Evolutionary conservation across 37 sponge, comb jelly and placozoan genomes (phyloP), one percentile per base, ranked within the genome.

Genomic region (Halisarca cf. caerulea): DNA sequence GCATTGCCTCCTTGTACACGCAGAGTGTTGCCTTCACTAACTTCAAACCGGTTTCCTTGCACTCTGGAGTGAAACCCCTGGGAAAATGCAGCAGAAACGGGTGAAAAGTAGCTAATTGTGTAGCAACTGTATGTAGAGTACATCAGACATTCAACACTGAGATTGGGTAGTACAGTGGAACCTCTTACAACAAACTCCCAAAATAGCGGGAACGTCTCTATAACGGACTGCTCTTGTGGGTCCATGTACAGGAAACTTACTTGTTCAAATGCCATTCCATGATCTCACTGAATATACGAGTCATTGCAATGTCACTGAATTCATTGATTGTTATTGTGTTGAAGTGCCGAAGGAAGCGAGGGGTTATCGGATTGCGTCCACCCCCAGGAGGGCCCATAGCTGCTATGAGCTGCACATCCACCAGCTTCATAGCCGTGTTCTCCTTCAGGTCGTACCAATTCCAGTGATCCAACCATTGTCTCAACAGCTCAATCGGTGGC

Each of bases 321-420:
- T 98, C 96, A 62, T 96, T 98, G 88, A 98, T 98, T 44, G 94
- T 91, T 55, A 98, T 86, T 36, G 90, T 86, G 83, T 96, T 98
- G 83, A 98, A 92, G 84, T 98, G 99, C 4, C 99, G 85, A 39
- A 96, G 88, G 88, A 98, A 98, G 32, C 99, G 92, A 59, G 96
- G 86, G 21, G 99, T 96, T 85, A 98, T 79, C 8, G 90, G 92
- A 85, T 98, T 98, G 23, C 99, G 90, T 0, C 99, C 99, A 45
- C 99, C 99, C 20, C 99, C 99, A 35, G 99, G 94, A 0, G 99
- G 99, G 38, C 99, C 96, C 99, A 98, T 98, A 27, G 96, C 92
- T 17, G 95, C 89, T 40, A 98, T 88, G 75, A 98, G 88, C 27
- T 87, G 81, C 45, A 92, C 84, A 82, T 97, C 98, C 47, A 95